Evolutionary conservation across 2,888 invertebrate species (phyloP), one percentile per base, ranked within the genome.

Genomic region (Endomychus coccineus): DNA sequence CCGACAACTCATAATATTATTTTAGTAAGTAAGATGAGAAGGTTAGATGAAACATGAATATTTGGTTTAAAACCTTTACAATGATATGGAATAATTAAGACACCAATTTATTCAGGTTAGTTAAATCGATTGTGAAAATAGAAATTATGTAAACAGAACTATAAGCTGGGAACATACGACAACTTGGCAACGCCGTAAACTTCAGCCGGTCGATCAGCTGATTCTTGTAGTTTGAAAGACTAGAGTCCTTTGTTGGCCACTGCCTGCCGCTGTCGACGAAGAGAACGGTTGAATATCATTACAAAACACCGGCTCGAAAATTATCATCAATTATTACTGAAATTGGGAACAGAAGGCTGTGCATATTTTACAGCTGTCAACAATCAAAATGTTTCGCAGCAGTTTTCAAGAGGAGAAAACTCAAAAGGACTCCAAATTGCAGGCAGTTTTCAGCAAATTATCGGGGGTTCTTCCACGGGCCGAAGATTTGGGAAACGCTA

Each of bases 141-240:
- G n/a, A n/a, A n/a, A n/a, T n/a, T n/a, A n/a, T n/a, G n/a, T n/a
- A n/a, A n/a, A n/a, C n/a, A n/a, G n/a, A n/a, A n/a, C n/a, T n/a
- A n/a, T n/a, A n/a, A n/a, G n/a, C 21, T n/a, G 1, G 16, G 24
- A 16, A 5, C 4, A 6, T n/a, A 6, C 11, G 30, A 25, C 9
- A 25, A 3, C 5, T 6, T 14, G 40, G 32, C 40, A 40, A 27
- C 40, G 24, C 22, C 16, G 42, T 15, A 21, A 43, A 47, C 49
- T 46, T n/a, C n/a, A n/a, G 44, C 48, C 50, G 50, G 49, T 46
- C 47, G 52, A 61, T 62, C 61, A 61, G 61, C 62, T 61, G 62
- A 59, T 56, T 29, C 36, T 36, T 29, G 32, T 28, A 21, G 31
- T 36, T 16, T 27, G 33, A 34, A 40, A 16, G 29, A 28, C 31